phyloP scores from a whole-genome alignment of 35 echinoderm and acorn worm genomes.

The Ptychodera flava region DNA sequence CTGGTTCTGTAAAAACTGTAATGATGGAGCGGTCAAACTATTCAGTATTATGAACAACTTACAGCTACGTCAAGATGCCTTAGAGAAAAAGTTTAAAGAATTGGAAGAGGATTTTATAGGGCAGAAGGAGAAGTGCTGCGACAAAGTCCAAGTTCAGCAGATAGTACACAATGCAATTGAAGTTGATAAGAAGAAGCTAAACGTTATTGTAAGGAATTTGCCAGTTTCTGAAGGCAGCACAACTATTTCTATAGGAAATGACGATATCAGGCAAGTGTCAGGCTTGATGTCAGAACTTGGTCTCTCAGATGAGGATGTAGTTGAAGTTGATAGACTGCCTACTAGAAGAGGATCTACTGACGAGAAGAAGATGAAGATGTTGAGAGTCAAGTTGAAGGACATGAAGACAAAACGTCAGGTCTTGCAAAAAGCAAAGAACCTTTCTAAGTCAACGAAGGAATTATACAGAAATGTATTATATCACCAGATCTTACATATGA shows the following conservation, averaged over 20 bases:
- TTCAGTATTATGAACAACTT: neutral
- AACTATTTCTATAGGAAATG: neutral
- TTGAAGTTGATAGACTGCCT: neutral
- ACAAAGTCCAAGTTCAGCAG: neutral
- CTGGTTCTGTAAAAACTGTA: neutral
- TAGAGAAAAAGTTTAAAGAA: neutral
- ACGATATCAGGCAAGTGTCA: neutral
- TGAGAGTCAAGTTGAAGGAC: constrained; percentile 9
- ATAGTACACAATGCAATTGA: neutral
- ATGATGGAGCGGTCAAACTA: neutral
- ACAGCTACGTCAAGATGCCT: neutral
- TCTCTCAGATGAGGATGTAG: neutral
- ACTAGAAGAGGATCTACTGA: neutral
- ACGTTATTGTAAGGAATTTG: constrained; percentile 3
- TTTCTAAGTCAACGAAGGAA: neutral
- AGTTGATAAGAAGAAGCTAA: constrained; percentile 5
- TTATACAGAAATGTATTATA: constrained; percentile 27
- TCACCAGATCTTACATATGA: constrained; percentile 39
- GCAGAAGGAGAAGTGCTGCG: neutral
- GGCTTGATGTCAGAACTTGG: neutral
- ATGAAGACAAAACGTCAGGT: neutral
- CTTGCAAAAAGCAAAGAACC: constrained; percentile 3
- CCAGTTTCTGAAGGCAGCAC: too few species aligned
- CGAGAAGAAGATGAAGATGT: neutral
- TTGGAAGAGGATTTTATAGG: neutral